Conservation (phyloP, 2,888 invertebrate genomes). For the Diaperis boleti region DNA sequence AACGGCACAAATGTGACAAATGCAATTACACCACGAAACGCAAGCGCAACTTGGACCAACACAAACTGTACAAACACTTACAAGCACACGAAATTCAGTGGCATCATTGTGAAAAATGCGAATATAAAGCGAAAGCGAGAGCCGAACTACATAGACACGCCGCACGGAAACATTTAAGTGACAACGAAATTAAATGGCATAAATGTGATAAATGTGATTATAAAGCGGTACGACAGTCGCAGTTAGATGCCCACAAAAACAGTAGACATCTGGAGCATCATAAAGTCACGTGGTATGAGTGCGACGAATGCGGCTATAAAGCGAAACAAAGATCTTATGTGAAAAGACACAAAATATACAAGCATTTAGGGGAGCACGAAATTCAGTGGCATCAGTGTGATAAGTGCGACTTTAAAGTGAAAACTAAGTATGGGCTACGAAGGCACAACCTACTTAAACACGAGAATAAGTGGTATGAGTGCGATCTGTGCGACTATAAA, state of each 20-base stretch:
- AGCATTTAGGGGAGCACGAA: neutral
- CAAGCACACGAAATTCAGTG: too few relatives aligned
- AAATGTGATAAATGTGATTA: neutral
- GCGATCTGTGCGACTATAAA: too few relatives aligned
- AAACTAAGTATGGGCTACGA: neutral
- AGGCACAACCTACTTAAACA: too few relatives aligned
- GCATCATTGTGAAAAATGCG: neutral
- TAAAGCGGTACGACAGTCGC: neutral
- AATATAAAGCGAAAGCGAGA: neutral
- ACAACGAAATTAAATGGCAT: neutral
- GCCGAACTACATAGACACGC: neutral
- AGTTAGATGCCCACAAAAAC: neutral
- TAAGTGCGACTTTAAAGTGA: neutral
- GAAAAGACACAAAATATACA: neutral
- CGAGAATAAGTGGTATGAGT: too few relatives aligned
- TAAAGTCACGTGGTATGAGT: neutral
- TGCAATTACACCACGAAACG: too few relatives aligned
- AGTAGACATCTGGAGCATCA: neutral
- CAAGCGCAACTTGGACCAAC: too few relatives aligned
- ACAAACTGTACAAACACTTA: too few relatives aligned
- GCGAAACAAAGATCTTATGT: neutral
- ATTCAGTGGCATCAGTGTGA: neutral
- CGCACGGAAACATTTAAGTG: neutral
- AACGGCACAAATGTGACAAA: too few relatives aligned
- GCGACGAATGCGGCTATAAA: neutral